A percentile compares a stretch with the other conserved stretches of the same genome.
phyloP scores from a whole-genome alignment of 2,113 vertebrate species.

The Columbina picui region DNA sequence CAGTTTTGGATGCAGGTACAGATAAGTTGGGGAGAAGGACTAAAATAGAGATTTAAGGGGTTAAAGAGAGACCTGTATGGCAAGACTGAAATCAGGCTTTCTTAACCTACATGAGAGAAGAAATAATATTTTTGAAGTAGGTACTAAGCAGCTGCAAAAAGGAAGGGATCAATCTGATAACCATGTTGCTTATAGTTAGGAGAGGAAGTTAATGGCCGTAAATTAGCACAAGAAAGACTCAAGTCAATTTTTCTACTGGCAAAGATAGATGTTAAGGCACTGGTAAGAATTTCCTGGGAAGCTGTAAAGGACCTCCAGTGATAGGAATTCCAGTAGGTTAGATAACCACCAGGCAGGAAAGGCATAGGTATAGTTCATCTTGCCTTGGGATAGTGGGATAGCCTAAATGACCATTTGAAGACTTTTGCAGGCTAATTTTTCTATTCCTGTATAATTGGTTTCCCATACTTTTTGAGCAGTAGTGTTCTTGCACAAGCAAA shows the following conservation, averaged over 20 bases:
- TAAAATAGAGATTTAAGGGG: not conserved
- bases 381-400: not conserved
- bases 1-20: not conserved
- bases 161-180: not conserved
- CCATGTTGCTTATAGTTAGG: not conserved
- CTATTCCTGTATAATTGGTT: not conserved
- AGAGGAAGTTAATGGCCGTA: not conserved
- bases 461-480: not conserved
- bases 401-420: not conserved
- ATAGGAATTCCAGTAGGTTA: not conserved
- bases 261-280: not conserved
- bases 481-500: not conserved
- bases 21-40: not conserved
- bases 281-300: not conserved
- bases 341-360: not conserved
- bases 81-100: not conserved
- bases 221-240: not conserved
- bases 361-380: not conserved
- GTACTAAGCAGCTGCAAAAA: not conserved
- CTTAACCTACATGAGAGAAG: not conserved
- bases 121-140: not conserved
- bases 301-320: not conserved
- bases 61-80: not conserved
- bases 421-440: not conserved
- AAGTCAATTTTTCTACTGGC: not conserved